These are phyloP conservation scores for Bombus superbus DNA, from an alignment of 1,140 invertebrate species.

Conservation along the genomic window DNA sequence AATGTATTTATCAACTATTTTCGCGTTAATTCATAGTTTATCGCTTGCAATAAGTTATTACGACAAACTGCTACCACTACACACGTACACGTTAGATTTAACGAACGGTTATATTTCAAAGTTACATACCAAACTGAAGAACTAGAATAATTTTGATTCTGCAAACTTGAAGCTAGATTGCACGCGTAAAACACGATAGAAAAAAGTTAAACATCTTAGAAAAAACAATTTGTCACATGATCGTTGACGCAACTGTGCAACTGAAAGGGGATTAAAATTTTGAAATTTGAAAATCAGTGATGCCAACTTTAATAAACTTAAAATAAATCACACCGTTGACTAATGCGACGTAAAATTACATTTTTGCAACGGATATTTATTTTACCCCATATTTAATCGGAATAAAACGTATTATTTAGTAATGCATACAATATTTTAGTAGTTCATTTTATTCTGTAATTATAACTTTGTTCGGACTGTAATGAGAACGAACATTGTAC, in stretches of 20 bases:
- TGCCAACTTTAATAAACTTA: too few relatives aligned
- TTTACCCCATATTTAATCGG: not conserved
- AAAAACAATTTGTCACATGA: too few relatives aligned
- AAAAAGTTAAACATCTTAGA: too few relatives aligned
- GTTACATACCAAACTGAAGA: too few relatives aligned
- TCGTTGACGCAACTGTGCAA: not conserved
- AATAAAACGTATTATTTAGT: not conserved
- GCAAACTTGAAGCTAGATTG: too few relatives aligned
- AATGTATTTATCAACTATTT: not conserved
- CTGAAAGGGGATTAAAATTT: not conserved
- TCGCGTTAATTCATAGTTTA: not conserved
- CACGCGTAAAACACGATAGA: too few relatives aligned
- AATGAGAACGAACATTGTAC: not conserved
- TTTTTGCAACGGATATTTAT: not conserved
- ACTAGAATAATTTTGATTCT: too few relatives aligned
- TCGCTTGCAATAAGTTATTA: too few relatives aligned
- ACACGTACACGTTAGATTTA: too few relatives aligned
- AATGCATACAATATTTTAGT: not conserved
- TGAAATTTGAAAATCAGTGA: not conserved
- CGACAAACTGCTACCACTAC: too few relatives aligned
- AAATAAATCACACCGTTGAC: too few relatives aligned
- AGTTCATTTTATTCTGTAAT: not conserved
- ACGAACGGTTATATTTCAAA: too few relatives aligned
- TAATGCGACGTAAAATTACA: not conserved
- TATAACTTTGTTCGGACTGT: not conserved